phyloP scores from a whole-genome alignment of 2,888 invertebrate species.

The Microplitis manilae region DNA sequence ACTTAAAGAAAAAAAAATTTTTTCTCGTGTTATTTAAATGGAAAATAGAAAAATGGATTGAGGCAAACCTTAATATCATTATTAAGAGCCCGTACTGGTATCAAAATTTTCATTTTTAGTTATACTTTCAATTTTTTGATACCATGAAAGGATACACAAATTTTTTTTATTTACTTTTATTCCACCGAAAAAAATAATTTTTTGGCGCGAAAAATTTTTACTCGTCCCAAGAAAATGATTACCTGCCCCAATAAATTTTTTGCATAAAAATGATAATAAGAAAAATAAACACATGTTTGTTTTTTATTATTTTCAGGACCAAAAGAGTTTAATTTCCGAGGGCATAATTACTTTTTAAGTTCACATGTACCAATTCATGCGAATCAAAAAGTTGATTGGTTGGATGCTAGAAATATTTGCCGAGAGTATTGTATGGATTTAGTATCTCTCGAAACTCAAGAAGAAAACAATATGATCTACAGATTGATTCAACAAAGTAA shows the following conservation, averaged over 20 bases:
- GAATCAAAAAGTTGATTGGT: constrained; percentile 89
- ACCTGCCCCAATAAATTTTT: too few species aligned
- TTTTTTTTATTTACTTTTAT: not conserved
- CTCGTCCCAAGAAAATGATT: too few species aligned
- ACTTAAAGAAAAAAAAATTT: too few species aligned
- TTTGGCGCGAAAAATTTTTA: too few species aligned
- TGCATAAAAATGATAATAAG: not conserved
- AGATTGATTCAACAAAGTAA: constrained; percentile 88
- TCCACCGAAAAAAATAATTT: too few species aligned
- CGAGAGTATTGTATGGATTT: constrained; percentile 95
- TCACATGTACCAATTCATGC: constrained; percentile 85
- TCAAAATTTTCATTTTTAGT: too few species aligned
- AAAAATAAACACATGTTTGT: not conserved
- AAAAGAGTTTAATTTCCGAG: constrained; percentile 90
- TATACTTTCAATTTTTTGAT: too few species aligned
- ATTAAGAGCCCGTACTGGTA: too few species aligned
- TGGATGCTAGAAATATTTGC: constrained; percentile 92
- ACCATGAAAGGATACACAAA: not conserved
- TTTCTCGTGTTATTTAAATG: too few species aligned
- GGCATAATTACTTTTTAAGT: constrained; percentile 91
- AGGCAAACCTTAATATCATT: too few species aligned
- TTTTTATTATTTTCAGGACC: constrained; percentile 78
- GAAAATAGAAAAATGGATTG: too few species aligned
- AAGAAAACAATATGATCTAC: constrained; percentile 92
- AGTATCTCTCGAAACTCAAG: constrained; percentile 90